Base-by-base conservation (phyloP, 1,140 invertebrate genomes). In the Drosophila serrata region DNA sequence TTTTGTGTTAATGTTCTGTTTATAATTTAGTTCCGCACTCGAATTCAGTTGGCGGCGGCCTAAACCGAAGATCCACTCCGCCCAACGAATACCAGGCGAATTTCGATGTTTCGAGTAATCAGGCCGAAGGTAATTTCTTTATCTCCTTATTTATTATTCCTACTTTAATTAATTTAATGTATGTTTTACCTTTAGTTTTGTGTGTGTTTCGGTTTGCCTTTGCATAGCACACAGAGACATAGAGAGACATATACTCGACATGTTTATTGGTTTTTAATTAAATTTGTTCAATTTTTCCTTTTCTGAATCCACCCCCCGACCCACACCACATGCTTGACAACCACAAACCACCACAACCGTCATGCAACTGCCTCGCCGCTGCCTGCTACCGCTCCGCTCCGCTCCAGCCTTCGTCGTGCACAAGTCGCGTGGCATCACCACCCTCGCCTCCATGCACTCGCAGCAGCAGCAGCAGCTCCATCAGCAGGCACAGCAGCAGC, bases 361-460 rank as follows among this genome's bases (percentile, higher is more conserved):
- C 33, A 80, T 73, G 67, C 56, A 81, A 75, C 48, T 65, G 81
- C 61, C 58, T 39, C 53, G 31, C 51, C 60, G 46, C 40, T 42
- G 74, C 74, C 59, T 35, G 29, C 70, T 42, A 33, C 58, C 27
- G 40, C 48, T 33, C 27, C 40, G 60, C 67, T 29, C n/a, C 62
- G 9, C 56, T 56, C 51, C 76, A 91, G 95, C 95, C 48, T 98
- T 97, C 92, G 95, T 97, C 9, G 97, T 97, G 45, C 97, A 97
- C 93, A 94, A 96, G 79, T 95, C 95, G 46, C 94, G 95, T 87
- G 96, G 95, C 45, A 95, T 97, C 67, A 96, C 97, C 45, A 98
- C 97, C 33, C 93, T 98, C 53, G 95, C 95, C 82, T 96, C 95
- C 63, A 94, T 95, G 65, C 91, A 92, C 84, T 91, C 91, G 79